A percentile compares a stretch with the other conserved stretches of the same genome.
Conservation (phyloP, 2,113 vertebrate genomes). For the Malurus cyaneus region DNA sequence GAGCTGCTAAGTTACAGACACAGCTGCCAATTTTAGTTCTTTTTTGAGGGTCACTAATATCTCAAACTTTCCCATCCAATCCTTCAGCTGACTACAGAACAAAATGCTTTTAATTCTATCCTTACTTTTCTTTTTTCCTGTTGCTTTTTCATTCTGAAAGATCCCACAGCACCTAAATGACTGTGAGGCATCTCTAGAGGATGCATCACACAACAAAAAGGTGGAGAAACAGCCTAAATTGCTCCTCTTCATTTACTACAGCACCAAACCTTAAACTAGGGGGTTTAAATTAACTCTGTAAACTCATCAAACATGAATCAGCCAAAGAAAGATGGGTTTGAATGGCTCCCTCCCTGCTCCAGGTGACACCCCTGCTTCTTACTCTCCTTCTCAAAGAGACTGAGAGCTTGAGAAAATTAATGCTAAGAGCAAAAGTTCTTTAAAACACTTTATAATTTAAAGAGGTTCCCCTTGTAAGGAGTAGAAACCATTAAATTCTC, state of each 20-base stretch:
- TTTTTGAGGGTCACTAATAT: neutral
- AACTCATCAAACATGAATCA: neutral
- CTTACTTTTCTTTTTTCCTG: neutral
- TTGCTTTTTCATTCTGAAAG: neutral
- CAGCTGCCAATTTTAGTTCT: neutral
- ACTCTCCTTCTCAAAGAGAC: neutral
- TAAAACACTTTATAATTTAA: neutral
- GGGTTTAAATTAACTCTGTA: neutral
- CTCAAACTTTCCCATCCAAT: neutral
- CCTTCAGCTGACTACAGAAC: neutral
- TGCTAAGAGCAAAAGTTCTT: neutral
- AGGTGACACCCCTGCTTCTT: neutral
- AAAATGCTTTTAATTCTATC: neutral
- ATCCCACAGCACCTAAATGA: neutral
- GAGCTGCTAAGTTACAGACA: neutral
- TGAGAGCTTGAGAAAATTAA: neutral
- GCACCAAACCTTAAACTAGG: neutral
- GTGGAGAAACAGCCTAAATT: accelerated
- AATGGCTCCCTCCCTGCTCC: neutral
- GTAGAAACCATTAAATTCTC: neutral
- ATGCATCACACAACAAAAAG: neutral
- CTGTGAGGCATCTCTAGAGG: neutral
- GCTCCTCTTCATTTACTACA: neutral
- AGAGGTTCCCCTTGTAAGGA: neutral
- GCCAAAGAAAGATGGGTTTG: neutral